Evolutionary conservation across 2,888 invertebrate species (phyloP), one percentile per base, ranked within the genome.

Genomic region (Netelia inedita): DNA sequence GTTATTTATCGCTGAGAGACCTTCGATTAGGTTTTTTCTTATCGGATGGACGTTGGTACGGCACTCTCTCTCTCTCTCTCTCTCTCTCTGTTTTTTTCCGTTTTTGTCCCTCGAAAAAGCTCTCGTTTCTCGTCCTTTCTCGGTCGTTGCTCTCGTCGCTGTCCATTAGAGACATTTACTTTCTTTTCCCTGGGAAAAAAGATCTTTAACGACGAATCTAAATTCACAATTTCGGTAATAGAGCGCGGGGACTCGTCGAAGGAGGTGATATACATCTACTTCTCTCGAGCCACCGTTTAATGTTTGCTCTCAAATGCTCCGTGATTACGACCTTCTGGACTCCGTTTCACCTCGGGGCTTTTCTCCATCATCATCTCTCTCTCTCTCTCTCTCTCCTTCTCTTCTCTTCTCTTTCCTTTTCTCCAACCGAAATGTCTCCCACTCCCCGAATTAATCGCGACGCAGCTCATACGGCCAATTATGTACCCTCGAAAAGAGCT

Each of bases 171-270:
- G 41, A 68, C 21, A 23, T 53, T 75, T 55, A 57, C 50, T 63
- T 74, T 69, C 55, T n/a, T 65, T n/a, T 6, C 6, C 35, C 35
- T 6, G 5, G 35, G 35, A 9, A 23, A 57, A 21, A 61, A 84
- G 78, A 87, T 85, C 75, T 83, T 86, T 85, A 85, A 87, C 86
- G 81, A 83, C 59, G 83, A 73, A 87, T 85, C 75, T 86, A 76
- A 85, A 83, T 82, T 83, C 76, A 72, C 46, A 57, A 57, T 50
- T 85, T 87, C 75, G 80, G 68, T 73, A 72, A 76, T 59, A 59
- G 57, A 76, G 66, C 68, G 41, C 66, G 19, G 19, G 57, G 55
- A 10, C 53, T 43, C 21, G 11, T 10, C 1, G 66, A 9, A 68
- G 23, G 65, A 59, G 66, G 55, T 46, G 14, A 57, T 57, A 16